Base-by-base conservation (phyloP, 2,113 vertebrate species). In the Pollachius pollachius region DNA sequence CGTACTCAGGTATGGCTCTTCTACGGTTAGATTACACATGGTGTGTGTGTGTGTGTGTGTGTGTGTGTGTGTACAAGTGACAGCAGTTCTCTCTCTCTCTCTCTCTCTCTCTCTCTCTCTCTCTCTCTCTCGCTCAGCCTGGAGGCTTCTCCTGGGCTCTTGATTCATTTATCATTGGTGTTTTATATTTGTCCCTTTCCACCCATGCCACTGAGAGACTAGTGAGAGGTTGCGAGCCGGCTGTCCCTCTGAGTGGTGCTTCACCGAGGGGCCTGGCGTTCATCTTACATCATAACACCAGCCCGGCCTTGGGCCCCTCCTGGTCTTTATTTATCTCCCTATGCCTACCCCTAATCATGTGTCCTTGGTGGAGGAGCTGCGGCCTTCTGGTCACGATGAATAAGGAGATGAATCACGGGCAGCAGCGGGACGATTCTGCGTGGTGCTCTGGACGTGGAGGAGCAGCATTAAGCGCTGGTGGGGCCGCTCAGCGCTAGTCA, bases 1-100 rank as follows among this genome's bases (percentile, higher is more conserved):
- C 96, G 0, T 99, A 99, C 82, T 96, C 96, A 23, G 97, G 97
- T 99, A 84, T 85, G 77, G 81, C 3, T 6, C 15, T 25, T 7
- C 54, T 57, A 57, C 7, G 54, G 54, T 54, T 16, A 23, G 23
- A 23, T 23, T 56, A 56, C 17, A 56, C 17, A 56, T 56, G 15
- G 66, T 52, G 48, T 52, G 48, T 25, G 56, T 76, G 23, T 67
- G 21, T 58, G 8, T 75, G 4, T 65, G 4, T 48, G 8, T 27
- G 65, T 19, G n/a, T 67, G 15, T 72, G 2, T 62, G 11, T 62
- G 61, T 27, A n/a, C n/a, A n/a, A n/a, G n/a, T n/a, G n/a, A n/a
- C n/a, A n/a, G n/a, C n/a, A n/a, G n/a, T n/a, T n/a, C 73, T n/a
- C 16, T 11, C 62, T 17, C 19, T 70, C 74, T 62, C 74, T 11